A percentile compares a stretch with the other conserved stretches of the same genome.
phyloP scores from a whole-genome alignment of 2,888 invertebrate genomes.

The Drosophila leonis region DNA sequence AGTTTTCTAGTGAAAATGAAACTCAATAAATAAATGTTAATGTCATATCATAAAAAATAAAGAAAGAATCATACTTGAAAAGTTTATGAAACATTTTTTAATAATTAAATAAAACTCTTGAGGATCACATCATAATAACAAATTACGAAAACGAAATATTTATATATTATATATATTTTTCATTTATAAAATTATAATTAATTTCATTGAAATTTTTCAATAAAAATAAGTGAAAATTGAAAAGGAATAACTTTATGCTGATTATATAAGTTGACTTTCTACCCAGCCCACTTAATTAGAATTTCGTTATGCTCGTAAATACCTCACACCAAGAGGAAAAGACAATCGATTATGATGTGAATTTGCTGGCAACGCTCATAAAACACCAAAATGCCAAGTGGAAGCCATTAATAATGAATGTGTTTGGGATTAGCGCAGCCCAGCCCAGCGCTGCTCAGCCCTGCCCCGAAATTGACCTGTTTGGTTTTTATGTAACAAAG shows the following conservation, averaged over 20 bases:
- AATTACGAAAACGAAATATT: too few relatives aligned
- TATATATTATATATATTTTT: too few relatives aligned
- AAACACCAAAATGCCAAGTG: slow-evolving; percentile 62
- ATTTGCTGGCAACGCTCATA: slow-evolving; percentile 42
- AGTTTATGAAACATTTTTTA: too few relatives aligned
- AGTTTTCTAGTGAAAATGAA: too few relatives aligned
- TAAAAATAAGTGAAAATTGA: slow-evolving; percentile 1
- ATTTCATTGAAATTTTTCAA: neutral
- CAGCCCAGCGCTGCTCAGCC: slow-evolving; percentile 26
- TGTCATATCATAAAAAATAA: too few relatives aligned
- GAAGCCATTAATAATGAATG: slow-evolving; percentile 63
- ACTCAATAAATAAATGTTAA: too few relatives aligned
- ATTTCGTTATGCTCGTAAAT: slow-evolving; percentile 25
- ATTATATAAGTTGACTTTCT: slow-evolving; percentile 24
- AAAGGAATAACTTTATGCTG: neutral
- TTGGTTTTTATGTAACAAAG: slow-evolving; percentile 67
- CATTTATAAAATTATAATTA: neutral
- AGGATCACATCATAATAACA: too few relatives aligned
- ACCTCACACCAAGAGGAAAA: slow-evolving; percentile 13
- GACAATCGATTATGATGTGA: slow-evolving; percentile 38
- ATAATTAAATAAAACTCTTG: too few relatives aligned
- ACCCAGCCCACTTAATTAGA: slow-evolving; percentile 26
- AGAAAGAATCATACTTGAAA: too few relatives aligned
- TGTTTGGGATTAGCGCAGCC: slow-evolving; percentile 14
- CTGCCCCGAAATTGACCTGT: slow-evolving; percentile 57